These are phyloP conservation scores for Cataglyphis altisquamis DNA, from an alignment of 2,888 invertebrate genomes.

Conservation along the genomic window DNA sequence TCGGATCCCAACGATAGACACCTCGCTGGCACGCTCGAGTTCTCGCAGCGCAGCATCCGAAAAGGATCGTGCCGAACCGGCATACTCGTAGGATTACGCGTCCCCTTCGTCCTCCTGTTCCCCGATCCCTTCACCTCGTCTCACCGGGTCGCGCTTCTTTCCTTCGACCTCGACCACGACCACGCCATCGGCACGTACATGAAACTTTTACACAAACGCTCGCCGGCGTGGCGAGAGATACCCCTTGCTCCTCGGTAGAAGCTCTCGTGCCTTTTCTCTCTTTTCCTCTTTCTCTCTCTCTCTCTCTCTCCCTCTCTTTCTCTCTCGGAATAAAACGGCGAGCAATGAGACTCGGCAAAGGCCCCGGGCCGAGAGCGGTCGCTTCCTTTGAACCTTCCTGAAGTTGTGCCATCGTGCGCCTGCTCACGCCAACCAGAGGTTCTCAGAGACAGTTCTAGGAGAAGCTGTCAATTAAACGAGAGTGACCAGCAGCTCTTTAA, in stretches of 20 bases:
- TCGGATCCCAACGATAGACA: slow-evolving; percentile 26
- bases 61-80: slow-evolving; percentile 82
- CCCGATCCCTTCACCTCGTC: slow-evolving; percentile 60
- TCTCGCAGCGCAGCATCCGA: slow-evolving; percentile 69
- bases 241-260: slow-evolving; percentile 20
- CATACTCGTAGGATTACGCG: slow-evolving; percentile 81
- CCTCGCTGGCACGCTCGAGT: slow-evolving; percentile 34
- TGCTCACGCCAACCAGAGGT: slow-evolving; percentile 42
- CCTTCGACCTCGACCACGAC: slow-evolving; percentile 32
- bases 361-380: slow-evolving; percentile 32
- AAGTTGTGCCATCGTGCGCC: slow-evolving; percentile 31
- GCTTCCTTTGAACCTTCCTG: slow-evolving; percentile 63
- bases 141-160: slow-evolving; percentile 50
- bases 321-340: slow-evolving; percentile 50
- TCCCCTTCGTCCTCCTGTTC: slow-evolving; percentile 74
- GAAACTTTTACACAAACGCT: slow-evolving; percentile 55
- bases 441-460: slow-evolving; percentile 18
- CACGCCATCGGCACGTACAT: slow-evolving; percentile 46
- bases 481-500: slow-evolving; percentile 30
- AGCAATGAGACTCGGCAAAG: slow-evolving; percentile 9
- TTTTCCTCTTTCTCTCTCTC: neutral
- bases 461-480: slow-evolving; percentile 20
- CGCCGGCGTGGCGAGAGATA: slow-evolving; percentile 30
- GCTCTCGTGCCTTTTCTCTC: neutral
- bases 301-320: neutral